Percentiles rank a stretch among this genome's conserved stretches.
These are phyloP conservation scores for Trematomus loennbergii DNA, from an alignment of 2,113 vertebrate species.

Conservation along the genomic window DNA sequence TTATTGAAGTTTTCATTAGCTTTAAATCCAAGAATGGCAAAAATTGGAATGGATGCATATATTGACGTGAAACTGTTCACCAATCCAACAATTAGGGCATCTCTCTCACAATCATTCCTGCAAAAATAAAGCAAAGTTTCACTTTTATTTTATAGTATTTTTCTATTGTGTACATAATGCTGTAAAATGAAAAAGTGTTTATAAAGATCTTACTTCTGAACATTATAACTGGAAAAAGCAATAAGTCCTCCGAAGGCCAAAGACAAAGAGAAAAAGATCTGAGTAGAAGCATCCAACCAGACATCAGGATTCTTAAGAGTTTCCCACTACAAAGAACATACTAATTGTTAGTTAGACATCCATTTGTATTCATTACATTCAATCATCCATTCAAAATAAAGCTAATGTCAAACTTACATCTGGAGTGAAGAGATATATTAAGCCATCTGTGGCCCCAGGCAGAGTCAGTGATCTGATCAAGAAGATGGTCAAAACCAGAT, in stretches of 20 bases:
- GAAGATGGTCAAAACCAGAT: constrained; percentile 89
- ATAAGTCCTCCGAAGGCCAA: constrained; percentile 91
- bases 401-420: constrained; percentile 79
- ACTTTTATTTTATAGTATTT: background rate
- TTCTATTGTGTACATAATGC: background rate
- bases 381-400: background rate
- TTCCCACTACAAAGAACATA: constrained; percentile 80
- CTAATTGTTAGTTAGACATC: background rate
- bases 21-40: constrained; percentile 92
- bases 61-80: constrained; percentile 90
- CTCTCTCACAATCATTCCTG: constrained; percentile 91
- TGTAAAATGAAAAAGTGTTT: background rate
- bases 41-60: constrained; percentile 88
- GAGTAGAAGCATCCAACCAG: constrained; percentile 92
- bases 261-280: constrained; percentile 92
- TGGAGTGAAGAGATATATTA: constrained; percentile 89
- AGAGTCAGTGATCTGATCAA: constrained; percentile 87
- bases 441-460: constrained; percentile 84
- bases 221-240: constrained; percentile 91
- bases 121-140: constrained; percentile 8
- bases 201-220: constrained; percentile 78
- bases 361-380: background rate
- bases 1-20: constrained; percentile 83
- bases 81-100: constrained; percentile 86
- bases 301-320: constrained; percentile 85